Percentiles rank a stretch among this genome's conserved stretches.
phyloP scores from a whole-genome alignment of 2,113 vertebrate genomes.

The Chionomys nivalis region DNA sequence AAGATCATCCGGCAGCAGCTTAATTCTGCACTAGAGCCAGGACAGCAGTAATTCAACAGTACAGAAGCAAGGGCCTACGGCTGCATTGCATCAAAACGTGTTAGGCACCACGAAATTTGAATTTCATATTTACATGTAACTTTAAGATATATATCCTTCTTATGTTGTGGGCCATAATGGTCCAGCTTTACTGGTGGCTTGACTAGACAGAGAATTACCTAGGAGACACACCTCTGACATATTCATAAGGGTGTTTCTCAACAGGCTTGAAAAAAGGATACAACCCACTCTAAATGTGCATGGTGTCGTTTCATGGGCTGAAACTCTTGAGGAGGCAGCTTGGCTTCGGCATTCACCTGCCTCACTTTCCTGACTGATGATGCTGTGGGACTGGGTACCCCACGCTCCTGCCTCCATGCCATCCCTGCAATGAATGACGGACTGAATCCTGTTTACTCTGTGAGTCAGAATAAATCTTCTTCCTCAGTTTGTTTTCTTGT shows the following conservation, averaged over 20 bases:
- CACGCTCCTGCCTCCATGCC: neutral
- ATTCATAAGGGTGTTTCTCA: neutral
- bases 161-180: neutral
- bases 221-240: neutral
- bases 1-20: neutral
- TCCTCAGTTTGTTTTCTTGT: too few species aligned
- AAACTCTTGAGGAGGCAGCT: too few species aligned
- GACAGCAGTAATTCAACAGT: neutral
- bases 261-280: neutral
- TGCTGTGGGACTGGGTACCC: neutral
- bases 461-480: neutral
- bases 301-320: neutral
- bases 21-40: neutral
- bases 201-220: neutral
- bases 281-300: neutral
- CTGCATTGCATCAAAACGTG: neutral
- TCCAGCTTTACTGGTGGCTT: neutral
- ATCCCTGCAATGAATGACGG: neutral
- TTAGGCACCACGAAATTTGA: neutral
- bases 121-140: neutral
- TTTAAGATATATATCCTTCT: neutral
- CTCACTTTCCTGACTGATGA: neutral
- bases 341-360: too few species aligned
- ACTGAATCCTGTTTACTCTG: neutral
- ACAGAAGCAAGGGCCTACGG: neutral